Conservation (phyloP, 2,797 vertebrate species). For the Chelonia mydas region DNA sequence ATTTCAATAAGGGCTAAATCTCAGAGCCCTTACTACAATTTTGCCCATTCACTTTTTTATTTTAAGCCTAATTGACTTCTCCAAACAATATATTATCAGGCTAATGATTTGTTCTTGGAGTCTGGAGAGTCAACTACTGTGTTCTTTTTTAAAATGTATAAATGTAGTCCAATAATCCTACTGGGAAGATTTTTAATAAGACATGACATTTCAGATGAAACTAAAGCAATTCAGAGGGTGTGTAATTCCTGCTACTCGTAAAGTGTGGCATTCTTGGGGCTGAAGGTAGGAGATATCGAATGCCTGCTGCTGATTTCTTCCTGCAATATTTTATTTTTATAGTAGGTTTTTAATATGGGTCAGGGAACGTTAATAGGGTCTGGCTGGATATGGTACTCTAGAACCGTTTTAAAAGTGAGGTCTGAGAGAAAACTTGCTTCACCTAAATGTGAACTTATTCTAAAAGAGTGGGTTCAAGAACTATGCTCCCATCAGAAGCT, state of each 20-base stretch:
- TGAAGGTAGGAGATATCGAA: conserved; percentile 43
- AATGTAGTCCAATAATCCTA: conserved; percentile 56
- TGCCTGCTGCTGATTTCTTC: not conserved
- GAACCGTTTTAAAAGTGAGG: not conserved
- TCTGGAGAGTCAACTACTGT: conserved; percentile 18
- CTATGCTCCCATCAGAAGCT: not conserved
- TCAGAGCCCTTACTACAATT: not conserved
- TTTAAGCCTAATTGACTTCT: conserved; percentile 53
- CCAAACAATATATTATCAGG: conserved; percentile 28
- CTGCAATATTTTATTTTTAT: conserved; percentile 64
- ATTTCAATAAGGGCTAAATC: not conserved
- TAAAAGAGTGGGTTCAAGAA: not conserved
- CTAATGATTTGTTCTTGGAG: conserved; percentile 24
- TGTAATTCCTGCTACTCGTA: conserved; percentile 10
- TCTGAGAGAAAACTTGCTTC: not conserved
- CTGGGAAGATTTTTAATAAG: conserved; percentile 67
- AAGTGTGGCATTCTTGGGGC: conserved; percentile 7
- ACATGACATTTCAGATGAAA: conserved; percentile 56
- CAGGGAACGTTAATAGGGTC: not conserved
- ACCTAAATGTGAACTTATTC: not conserved
- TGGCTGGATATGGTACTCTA: not conserved
- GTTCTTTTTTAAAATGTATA: conserved; percentile 56
- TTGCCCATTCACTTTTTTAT: conserved; percentile 7
- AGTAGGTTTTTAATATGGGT: conserved; percentile 57
- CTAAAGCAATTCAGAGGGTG: conserved; percentile 38